Conservation (phyloP, 2,888 invertebrate genomes). For the Peribatodes rhomboidaria region DNA sequence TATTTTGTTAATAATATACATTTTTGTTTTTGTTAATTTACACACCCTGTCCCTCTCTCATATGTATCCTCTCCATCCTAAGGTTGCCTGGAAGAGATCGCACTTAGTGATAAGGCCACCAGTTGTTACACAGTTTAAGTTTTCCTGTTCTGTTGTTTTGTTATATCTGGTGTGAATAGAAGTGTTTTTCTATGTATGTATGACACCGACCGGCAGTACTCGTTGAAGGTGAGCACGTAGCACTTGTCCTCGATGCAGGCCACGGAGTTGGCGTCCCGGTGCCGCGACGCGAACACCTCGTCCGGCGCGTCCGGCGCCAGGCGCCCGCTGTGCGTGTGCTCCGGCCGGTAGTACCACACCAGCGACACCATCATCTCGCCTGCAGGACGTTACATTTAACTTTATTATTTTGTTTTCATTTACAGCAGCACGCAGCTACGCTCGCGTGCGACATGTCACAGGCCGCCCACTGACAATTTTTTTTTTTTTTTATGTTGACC, state of each 20-base stretch:
- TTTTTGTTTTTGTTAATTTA: too few species aligned
- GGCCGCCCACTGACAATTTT: too few species aligned
- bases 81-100: too few species aligned
- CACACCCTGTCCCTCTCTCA: too few species aligned
- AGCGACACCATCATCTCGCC: slow-evolving; percentile 99
- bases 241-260: slow-evolving; percentile 99
- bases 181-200: background rate
- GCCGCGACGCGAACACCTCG: slow-evolving; percentile 98
- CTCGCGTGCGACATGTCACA: slow-evolving; percentile 96
- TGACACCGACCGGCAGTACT: slow-evolving; percentile 95
- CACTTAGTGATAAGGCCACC: too few species aligned
- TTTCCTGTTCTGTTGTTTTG: too few species aligned
- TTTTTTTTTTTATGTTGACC: too few species aligned
- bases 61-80: too few species aligned
- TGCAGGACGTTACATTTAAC: slow-evolving; percentile 67
- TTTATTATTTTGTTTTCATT: background rate
- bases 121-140: too few species aligned
- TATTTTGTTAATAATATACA: too few species aligned
- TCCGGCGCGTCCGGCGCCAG: slow-evolving; percentile 93
- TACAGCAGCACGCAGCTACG: slow-evolving; percentile 92
- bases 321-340: slow-evolving; percentile 97
- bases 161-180: too few species aligned
- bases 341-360: slow-evolving; percentile 99
- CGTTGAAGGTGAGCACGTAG: slow-evolving; percentile 97
- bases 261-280: slow-evolving; percentile 97